Conservation (phyloP, 2,797 vertebrate genomes). For the Manis crassicaudata region DNA sequence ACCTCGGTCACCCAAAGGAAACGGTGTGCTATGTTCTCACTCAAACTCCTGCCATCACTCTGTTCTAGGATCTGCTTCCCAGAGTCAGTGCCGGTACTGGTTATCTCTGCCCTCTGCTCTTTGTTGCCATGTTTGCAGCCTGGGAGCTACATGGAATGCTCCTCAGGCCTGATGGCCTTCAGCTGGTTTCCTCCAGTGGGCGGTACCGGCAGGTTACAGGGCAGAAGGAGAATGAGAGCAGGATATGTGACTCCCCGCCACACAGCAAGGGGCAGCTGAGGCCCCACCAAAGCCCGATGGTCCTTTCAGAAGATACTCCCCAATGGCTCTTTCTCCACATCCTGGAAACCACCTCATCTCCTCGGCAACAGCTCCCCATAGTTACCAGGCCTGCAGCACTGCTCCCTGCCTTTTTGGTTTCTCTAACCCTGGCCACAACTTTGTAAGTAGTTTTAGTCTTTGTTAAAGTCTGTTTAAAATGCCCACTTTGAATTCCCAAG, state of each 20-base stretch:
- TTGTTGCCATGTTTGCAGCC: neutral
- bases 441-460: neutral
- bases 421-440: neutral
- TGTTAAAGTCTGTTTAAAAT: conserved; percentile 16
- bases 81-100: neutral
- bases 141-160: neutral
- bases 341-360: neutral
- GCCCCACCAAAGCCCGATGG: neutral
- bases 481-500: neutral
- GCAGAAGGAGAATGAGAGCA: neutral
- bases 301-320: neutral
- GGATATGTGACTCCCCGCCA: neutral
- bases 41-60: neutral
- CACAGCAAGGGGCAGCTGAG: neutral
- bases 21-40: neutral
- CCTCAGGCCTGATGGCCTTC: neutral
- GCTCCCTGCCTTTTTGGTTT: neutral
- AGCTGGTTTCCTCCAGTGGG: neutral
- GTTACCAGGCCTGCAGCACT: neutral
- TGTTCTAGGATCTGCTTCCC: neutral
- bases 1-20: neutral
- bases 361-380: neutral
- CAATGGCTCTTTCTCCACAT: neutral
- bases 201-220: neutral
- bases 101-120: neutral